Conservation (phyloP, 2,113 vertebrate species). For the Malurus cyaneus region DNA sequence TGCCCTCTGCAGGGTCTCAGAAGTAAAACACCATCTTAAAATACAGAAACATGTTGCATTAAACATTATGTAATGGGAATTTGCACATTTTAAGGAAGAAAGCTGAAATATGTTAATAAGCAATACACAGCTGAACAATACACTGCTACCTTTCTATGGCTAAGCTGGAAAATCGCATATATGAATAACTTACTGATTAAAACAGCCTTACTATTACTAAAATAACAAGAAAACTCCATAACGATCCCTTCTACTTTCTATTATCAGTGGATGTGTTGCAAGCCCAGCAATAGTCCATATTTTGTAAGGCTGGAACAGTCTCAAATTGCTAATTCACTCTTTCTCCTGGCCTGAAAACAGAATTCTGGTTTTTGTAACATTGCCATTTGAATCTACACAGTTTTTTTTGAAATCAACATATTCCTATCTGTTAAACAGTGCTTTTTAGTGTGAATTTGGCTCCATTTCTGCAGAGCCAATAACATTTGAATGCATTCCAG, state of each 20-base stretch:
- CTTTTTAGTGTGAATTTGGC: background rate
- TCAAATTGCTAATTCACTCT: background rate
- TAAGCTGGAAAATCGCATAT: background rate
- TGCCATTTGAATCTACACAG: background rate
- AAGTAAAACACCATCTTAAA: background rate
- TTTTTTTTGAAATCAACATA: background rate
- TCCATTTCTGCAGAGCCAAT: background rate
- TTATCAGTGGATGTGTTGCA: background rate
- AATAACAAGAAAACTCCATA: background rate
- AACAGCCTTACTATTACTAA: background rate
- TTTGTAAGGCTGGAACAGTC: background rate
- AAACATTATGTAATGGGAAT: background rate
- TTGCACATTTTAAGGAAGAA: background rate
- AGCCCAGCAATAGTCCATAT: background rate
- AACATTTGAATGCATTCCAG: background rate
- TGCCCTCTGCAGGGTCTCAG: conserved; percentile 5
- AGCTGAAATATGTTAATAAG: background rate
- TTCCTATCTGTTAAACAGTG: background rate
- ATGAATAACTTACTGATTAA: background rate
- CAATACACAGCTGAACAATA: background rate
- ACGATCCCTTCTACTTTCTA: background rate
- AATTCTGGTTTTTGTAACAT: background rate
- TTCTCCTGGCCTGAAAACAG: background rate
- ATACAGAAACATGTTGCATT: background rate
- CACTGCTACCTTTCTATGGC: background rate